phyloP scores from a whole-genome alignment of 2,888 invertebrate species.

The Sycophila texana region DNA sequence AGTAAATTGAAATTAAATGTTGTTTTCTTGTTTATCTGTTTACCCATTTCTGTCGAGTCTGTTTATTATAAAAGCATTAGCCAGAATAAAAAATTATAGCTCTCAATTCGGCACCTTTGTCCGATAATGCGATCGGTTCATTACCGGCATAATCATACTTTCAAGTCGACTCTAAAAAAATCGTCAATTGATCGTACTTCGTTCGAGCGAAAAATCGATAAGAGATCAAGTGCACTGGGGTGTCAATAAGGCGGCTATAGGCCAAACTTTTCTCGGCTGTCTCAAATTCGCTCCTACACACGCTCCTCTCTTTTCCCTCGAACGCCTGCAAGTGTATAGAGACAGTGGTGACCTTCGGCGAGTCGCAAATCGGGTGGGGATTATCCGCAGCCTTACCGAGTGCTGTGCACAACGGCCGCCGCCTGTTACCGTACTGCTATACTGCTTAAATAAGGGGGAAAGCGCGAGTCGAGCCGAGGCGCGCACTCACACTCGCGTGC shows the following conservation, averaged over 20 bases:
- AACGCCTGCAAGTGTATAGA: conserved; percentile 59
- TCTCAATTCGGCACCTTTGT: too few relatives aligned
- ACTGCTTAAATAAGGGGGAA: conserved; percentile 38
- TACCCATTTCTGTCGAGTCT: too few relatives aligned
- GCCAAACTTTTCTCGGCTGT: neutral
- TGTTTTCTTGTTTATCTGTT: too few relatives aligned
- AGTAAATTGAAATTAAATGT: too few relatives aligned
- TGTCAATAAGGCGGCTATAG: neutral
- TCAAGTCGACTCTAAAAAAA: too few relatives aligned
- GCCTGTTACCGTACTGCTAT: conserved; percentile 19
- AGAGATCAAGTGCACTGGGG: conserved; percentile 8
- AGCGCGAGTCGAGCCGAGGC: conserved; percentile 13
- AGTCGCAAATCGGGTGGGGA: conserved; percentile 57
- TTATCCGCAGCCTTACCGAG: conserved; percentile 48
- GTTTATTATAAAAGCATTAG: too few relatives aligned
- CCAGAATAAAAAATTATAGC: too few relatives aligned
- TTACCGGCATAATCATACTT: too few relatives aligned
- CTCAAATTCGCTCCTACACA: conserved; percentile 7
- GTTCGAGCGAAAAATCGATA: neutral
- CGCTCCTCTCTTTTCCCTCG: neutral
- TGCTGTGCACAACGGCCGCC: neutral
- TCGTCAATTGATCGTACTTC: too few relatives aligned
- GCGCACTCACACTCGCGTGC: neutral
- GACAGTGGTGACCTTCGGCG: conserved; percentile 72
- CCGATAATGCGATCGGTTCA: too few relatives aligned